phyloP scores from a whole-genome alignment of 2,888 invertebrate species.

The Magallana nippona region DNA sequence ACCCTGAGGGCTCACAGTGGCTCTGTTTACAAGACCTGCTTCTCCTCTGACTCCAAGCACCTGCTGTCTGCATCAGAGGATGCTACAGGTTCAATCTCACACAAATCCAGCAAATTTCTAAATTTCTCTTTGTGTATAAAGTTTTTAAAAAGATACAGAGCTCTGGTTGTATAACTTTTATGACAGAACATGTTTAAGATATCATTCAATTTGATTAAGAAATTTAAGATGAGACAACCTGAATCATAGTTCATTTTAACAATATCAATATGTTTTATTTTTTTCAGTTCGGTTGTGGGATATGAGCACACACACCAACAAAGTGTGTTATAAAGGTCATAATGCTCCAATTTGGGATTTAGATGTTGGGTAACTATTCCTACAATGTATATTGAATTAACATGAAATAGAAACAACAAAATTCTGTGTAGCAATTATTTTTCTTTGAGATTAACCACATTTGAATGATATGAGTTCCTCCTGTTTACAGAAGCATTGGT shows the following conservation, averaged over 20 bases:
- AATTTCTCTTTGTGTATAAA: no score
- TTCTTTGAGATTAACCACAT: no score
- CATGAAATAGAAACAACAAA: not conserved
- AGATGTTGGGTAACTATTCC: slow-evolving; percentile 81
- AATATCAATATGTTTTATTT: not conserved
- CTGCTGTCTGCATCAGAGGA: slow-evolving; percentile 88
- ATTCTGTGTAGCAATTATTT: no score
- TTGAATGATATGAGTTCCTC: not conserved
- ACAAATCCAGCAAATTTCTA: not conserved
- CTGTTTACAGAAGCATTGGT: slow-evolving; percentile 91
- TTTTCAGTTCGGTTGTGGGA: slow-evolving; percentile 93
- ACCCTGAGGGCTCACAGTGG: slow-evolving; percentile 86
- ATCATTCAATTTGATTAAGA: no score
- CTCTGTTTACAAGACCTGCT: slow-evolving; percentile 86
- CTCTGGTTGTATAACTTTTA: no score
- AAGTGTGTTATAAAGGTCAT: slow-evolving; percentile 94
- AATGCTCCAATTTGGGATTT: slow-evolving; percentile 94
- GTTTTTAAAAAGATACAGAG: no score
- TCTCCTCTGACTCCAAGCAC: slow-evolving; percentile 74
- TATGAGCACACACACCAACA: slow-evolving; percentile 94
- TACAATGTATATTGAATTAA: not conserved
- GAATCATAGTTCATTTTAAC: no score
- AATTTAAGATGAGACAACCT: no score
- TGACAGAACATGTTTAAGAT: no score
- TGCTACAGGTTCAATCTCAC: slow-evolving; percentile 81